A percentile compares a stretch with the other conserved stretches of the same genome.
Conservation (phyloP, 2,888 invertebrate genomes). For the Nesidiocoris tenuis region DNA sequence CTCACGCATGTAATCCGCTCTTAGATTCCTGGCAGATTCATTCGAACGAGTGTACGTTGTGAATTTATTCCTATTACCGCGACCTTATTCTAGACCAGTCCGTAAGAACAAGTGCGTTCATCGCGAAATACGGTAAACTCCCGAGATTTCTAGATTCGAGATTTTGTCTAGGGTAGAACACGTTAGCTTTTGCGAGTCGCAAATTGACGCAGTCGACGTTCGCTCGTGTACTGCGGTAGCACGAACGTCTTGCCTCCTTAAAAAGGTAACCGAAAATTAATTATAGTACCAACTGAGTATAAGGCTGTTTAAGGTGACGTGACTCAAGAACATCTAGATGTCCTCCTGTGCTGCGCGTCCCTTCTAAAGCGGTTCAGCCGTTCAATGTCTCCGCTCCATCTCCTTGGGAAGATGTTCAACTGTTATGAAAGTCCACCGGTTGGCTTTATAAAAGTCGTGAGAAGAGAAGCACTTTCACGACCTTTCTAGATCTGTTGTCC, state of each 20-base stretch:
- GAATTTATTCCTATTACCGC: neutral
- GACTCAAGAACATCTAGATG: conserved; percentile 22
- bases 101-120: neutral
- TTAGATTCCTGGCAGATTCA: no score
- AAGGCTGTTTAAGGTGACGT: conserved; percentile 30
- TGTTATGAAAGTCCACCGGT: conserved; percentile 36
- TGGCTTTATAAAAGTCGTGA: conserved; percentile 26
- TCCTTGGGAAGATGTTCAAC: conserved; percentile 36
- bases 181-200: neutral
- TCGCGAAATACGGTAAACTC: neutral
- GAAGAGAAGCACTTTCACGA: conserved; percentile 42
- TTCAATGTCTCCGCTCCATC: neutral
- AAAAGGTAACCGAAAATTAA: conserved; percentile 29
- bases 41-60: no score
- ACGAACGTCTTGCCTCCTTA: neutral
- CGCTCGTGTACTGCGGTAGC: conserved; percentile 10
- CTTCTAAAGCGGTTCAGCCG: neutral
- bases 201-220: conserved; percentile 5
- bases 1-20: no score
- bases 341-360: conserved; percentile 2
- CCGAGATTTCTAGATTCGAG: neutral
- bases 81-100: neutral
- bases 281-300: conserved; percentile 16
- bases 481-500: conserved; percentile 27
- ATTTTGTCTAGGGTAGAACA: neutral